Conservation (phyloP, 2,888 invertebrate species). For the Agapetus fuscipes region DNA sequence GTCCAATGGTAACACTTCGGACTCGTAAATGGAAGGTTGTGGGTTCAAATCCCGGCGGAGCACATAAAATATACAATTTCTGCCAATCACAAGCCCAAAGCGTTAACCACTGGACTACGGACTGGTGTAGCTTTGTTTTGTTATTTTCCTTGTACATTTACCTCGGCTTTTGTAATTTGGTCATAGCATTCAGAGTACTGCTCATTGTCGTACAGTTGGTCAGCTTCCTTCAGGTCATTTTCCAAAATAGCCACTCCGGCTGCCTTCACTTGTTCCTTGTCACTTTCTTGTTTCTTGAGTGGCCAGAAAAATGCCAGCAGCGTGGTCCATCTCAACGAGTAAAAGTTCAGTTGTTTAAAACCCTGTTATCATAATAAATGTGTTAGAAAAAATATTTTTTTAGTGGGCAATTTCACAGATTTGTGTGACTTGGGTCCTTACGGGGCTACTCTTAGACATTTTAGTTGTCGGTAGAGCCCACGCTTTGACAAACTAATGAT, state of each 20-base stretch:
- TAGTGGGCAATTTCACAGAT: not conserved
- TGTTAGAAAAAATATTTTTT: not conserved
- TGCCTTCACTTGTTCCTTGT: conserved; percentile 7
- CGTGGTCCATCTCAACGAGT: conserved; percentile 4
- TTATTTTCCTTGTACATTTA: too few species aligned
- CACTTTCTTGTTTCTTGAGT: conserved; percentile 24
- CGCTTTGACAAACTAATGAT: too few species aligned
- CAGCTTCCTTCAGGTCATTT: conserved; percentile 48
- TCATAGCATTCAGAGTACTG: conserved; percentile 57
- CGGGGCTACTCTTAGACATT: too few species aligned
- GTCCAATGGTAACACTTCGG: too few species aligned
- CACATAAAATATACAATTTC: too few species aligned
- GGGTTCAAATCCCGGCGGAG: too few species aligned
- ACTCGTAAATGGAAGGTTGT: too few species aligned
- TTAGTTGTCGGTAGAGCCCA: too few species aligned
- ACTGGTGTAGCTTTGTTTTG: too few species aligned
- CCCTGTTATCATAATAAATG: not conserved
- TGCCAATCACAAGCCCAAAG: too few species aligned
- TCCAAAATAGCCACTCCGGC: conserved; percentile 25
- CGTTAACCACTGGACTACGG: too few species aligned
- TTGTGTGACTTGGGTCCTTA: too few species aligned
- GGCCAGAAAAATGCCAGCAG: conserved; percentile 35
- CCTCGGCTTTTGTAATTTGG: conserved; percentile 33
- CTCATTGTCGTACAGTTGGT: conserved; percentile 54
- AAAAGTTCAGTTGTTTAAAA: not conserved